These are phyloP conservation scores for Myanophis thanlyinensis DNA, from an alignment of 2,113 vertebrate genomes.

Conservation along the genomic window DNA sequence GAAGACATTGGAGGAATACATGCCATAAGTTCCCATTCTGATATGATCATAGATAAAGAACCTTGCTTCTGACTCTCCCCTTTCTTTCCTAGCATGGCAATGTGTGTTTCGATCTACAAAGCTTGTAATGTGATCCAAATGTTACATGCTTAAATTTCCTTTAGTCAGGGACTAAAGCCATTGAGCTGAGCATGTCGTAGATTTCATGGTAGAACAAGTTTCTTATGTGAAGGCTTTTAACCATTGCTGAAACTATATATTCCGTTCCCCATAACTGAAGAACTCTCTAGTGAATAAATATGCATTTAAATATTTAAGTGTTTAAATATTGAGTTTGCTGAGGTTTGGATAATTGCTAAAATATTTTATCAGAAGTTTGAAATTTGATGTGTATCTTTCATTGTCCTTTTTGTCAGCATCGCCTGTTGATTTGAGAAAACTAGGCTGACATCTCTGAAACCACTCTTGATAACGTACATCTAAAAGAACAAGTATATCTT, in stretches of 20 bases:
- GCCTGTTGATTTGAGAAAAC: constrained; percentile 43
- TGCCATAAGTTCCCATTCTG: constrained; percentile 41
- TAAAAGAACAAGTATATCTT: constrained; percentile 7
- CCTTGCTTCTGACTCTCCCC: rapidly evolving
- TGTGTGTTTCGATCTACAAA: neutral
- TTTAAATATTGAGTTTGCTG: constrained; percentile 50
- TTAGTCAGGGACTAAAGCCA: constrained; percentile 32
- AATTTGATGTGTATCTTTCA: constrained; percentile 39
- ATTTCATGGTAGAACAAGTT: constrained; percentile 62
- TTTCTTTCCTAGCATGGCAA: neutral
- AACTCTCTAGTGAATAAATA: constrained; percentile 62
- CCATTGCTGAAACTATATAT: constrained; percentile 65
- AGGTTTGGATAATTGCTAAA: constrained; percentile 60
- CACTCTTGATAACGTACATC: constrained; percentile 30
- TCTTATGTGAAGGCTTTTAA: constrained; percentile 71
- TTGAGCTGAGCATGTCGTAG: constrained; percentile 45
- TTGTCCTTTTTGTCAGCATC: constrained; percentile 44
- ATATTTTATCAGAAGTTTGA: constrained; percentile 61
- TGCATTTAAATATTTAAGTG: constrained; percentile 15
- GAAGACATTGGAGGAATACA: neutral
- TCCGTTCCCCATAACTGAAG: constrained; percentile 68
- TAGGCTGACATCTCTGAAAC: constrained; percentile 54
- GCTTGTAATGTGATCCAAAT: neutral
- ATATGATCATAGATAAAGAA: neutral
- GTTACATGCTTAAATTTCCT: constrained; percentile 38